Evolutionary conservation across 2,113 vertebrate genomes (phyloP), one percentile per base, ranked within the genome.

Genomic region (Eidolon helvum): DNA sequence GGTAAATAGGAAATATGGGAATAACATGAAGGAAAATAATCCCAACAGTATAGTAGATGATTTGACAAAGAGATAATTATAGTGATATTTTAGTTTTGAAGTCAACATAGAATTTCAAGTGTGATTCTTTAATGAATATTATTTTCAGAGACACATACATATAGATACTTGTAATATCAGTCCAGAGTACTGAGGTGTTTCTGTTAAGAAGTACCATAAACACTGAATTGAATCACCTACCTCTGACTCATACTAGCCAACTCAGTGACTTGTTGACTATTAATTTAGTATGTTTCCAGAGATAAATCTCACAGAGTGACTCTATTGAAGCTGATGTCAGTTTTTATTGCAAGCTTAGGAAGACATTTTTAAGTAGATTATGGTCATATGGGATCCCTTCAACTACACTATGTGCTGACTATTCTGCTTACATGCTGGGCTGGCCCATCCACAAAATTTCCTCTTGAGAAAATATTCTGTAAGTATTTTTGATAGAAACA

Each of bases 81-180:
- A 22, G 69, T 69, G 85, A 96, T 45, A 65, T 79, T 61, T 87
- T 95, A 92, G n/a, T 69, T 80, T 96, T 40, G 30, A 77, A 38
- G 55, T 71, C 35, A 95, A 94, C 7, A 43, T 63, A 72, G 14
- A 59, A 75, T n/a, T 77, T 87, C 55, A 68, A 50, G n/a, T 50
- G 50, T 50, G 50, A 50, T 50, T 50, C 50, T 84, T 63, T 69
- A 61, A 91, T 50, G 50, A 97, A 0, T 48, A 90, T 63, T n/a
- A 88, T 66, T 87, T 50, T 48, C 82, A 53, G 71, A 24, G 10
- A 87, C 0, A 38, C 1, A 8, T 5, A 61, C 22, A 10, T 16
- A 3, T 43, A 12, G 86, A 63, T 14, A 11, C 38, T 40, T 45
- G 48, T 38, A 79, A 26, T 12, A 19, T 15, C 77, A 88, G 63